Evolutionary conservation across 2,113 vertebrate species (phyloP).

Genomic region (Miniopterus natalensis): DNA sequence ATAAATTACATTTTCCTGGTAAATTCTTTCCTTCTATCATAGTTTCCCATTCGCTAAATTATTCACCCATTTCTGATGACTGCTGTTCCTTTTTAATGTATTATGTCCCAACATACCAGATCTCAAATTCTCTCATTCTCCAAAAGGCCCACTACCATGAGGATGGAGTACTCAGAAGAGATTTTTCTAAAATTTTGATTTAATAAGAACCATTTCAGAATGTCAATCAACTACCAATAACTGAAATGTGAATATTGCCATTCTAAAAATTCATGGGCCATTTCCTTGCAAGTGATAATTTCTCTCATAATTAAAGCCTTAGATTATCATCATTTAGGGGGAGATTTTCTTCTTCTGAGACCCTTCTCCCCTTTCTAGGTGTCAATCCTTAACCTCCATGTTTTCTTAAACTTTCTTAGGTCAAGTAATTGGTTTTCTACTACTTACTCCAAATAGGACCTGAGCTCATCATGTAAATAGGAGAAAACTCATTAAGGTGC

Average conservation of each 20-base stretch:
- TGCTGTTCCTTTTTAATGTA: neutral
- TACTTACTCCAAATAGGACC: neutral
- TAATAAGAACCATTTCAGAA: neutral
- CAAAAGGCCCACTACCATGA: neutral
- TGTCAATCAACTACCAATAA: neutral
- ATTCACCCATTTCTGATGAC: neutral
- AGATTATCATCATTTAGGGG: neutral
- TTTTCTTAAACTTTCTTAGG: neutral
- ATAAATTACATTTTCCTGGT: neutral
- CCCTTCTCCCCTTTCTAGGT: neutral
- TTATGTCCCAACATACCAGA: neutral
- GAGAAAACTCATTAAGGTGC: neutral
- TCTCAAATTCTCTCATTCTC: neutral
- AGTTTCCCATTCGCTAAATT: neutral
- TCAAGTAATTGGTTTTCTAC: neutral
- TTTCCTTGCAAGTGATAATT: neutral
- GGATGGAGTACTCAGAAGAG: neutral
- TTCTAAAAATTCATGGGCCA: neutral
- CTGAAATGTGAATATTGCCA: neutral
- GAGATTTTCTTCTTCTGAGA: neutral
- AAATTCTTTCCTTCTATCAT: neutral
- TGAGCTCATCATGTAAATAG: neutral
- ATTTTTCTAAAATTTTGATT: constrained; percentile 29
- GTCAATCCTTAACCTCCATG: neutral
- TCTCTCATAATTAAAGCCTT: neutral